Evolutionary conservation across 2,888 invertebrate genomes (phyloP), one percentile per base, ranked within the genome.

Genomic region (Gisinianus flammeolus): DNA sequence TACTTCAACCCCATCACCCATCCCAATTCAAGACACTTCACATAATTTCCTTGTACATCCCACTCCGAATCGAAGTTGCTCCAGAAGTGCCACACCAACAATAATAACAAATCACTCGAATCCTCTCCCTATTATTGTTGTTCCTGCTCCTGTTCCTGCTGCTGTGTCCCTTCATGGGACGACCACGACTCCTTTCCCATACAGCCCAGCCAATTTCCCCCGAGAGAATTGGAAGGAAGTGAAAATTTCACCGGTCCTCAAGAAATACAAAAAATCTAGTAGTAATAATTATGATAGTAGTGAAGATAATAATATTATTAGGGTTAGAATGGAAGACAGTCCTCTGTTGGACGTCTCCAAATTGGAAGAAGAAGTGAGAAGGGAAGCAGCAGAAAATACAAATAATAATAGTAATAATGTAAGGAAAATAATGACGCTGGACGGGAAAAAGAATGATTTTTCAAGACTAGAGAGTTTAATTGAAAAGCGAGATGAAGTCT

Each of bases 1-100:
- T 73, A 81, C 83, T 71, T 83, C 84, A 67, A 82, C 83, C 62
- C 84, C 84, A 71, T 84, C 84, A 44, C 84, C 84, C 62, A 82
- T 83, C 28, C 82, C 83, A 16, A 82, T 83, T 44, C 82, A 82
- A 66, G 81, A 82, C 31, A 16, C 26, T 8, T 66, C 58, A 16
- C 44, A 68, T 33, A n/a, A n/a, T n/a, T 76, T 31, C 28, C 66
- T 73, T 2, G 28, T 52, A 0, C n/a, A 69, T 26, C 22, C 68
- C 1, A 2, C 68, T n/a, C 22, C 66, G 31, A 54, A 16, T 54
- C 5, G 3, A n/a, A 24, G 24, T 24, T 6, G 71, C 10, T 31
- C 71, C 28, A 78, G 33, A 76, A 79, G 68, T 80, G 81, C 72
- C 79, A 83, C 74, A 79, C 82, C 77, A 81, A 81, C 79, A 66